Evolutionary conservation across 1,140 invertebrate genomes (phyloP).

Genomic region (Batillaria attramentaria): DNA sequence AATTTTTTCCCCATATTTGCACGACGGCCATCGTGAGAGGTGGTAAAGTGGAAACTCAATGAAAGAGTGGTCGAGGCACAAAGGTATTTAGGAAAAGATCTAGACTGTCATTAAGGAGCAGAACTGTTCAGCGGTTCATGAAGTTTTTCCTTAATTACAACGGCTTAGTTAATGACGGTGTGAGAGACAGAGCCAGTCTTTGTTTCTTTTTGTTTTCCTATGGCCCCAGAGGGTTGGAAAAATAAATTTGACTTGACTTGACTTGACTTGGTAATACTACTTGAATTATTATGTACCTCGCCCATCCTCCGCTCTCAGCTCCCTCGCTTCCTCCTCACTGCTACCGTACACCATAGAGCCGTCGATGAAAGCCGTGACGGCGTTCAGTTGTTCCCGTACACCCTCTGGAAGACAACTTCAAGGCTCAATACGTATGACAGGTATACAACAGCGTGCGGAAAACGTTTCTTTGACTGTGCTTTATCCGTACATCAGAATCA

Average conservation of each 20-base stretch:
- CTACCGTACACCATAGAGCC: slow-evolving; percentile 27
- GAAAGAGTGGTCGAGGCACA: too few species aligned
- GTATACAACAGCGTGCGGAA: too few species aligned
- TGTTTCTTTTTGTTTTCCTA: too few species aligned
- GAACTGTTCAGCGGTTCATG: background rate
- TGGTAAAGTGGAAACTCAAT: too few species aligned
- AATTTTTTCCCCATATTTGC: too few species aligned
- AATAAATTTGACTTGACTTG: background rate
- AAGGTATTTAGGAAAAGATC: too few species aligned
- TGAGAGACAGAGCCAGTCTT: background rate
- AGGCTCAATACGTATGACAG: too few species aligned
- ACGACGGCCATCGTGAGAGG: too few species aligned
- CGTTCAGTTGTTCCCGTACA: slow-evolving; percentile 92
- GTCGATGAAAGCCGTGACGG: slow-evolving; percentile 21
- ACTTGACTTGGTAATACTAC: background rate
- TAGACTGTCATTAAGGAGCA: too few species aligned
- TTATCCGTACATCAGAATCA: too few species aligned
- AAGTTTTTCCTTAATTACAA: background rate
- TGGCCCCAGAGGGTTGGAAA: too few species aligned
- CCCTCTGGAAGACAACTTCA: background rate
- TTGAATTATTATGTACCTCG: background rate
- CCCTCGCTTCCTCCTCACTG: slow-evolving; percentile 12
- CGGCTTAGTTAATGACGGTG: background rate
- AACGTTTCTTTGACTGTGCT: too few species aligned
- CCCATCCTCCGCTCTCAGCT: background rate